phyloP scores from a whole-genome alignment of 37 sponge, comb jelly and placozoan genomes.

The Ephydatia muelleri region DNA sequence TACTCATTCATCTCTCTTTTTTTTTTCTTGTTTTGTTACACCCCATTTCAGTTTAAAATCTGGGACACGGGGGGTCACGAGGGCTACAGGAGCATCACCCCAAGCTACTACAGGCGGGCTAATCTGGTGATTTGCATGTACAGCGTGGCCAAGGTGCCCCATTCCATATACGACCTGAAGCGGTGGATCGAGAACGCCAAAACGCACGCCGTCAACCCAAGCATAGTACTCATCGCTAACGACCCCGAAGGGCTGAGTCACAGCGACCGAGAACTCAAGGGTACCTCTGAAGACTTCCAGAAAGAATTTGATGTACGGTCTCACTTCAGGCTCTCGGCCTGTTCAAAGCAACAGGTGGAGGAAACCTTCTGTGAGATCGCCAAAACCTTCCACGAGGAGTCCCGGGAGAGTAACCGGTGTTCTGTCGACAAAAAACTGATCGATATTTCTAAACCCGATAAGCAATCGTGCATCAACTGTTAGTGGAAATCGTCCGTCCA shows the following conservation, averaged over 20 bases:
- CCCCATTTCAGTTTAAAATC: constrained; percentile 15
- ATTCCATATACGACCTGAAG: constrained; percentile 57
- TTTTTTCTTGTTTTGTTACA: too few relatives aligned
- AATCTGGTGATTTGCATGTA: constrained; percentile 63
- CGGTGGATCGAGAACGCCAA: constrained; percentile 63
- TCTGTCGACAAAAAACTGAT: too few relatives aligned
- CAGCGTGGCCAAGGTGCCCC: constrained; percentile 46
- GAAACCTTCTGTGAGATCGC: neutral
- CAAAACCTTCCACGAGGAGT: neutral
- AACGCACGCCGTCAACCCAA: constrained; percentile 52
- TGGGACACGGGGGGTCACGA: constrained; percentile 84
- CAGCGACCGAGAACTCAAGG: too few relatives aligned
- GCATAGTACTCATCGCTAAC: constrained; percentile 65
- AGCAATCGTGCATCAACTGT: too few relatives aligned
- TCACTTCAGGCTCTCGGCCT: constrained; percentile 7
- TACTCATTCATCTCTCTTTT: too few relatives aligned
- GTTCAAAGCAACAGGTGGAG: neutral
- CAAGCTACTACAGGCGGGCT: constrained; percentile 69
- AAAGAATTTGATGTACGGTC: neutral
- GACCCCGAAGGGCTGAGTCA: constrained; percentile 57
- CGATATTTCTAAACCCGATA: too few relatives aligned
- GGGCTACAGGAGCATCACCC: constrained; percentile 65
- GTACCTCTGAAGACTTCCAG: neutral
- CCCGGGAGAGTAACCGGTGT: too few relatives aligned
- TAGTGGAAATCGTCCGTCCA: too few relatives aligned